phyloP scores from a whole-genome alignment of 2,888 invertebrate species.

The Nudaria mundana region DNA sequence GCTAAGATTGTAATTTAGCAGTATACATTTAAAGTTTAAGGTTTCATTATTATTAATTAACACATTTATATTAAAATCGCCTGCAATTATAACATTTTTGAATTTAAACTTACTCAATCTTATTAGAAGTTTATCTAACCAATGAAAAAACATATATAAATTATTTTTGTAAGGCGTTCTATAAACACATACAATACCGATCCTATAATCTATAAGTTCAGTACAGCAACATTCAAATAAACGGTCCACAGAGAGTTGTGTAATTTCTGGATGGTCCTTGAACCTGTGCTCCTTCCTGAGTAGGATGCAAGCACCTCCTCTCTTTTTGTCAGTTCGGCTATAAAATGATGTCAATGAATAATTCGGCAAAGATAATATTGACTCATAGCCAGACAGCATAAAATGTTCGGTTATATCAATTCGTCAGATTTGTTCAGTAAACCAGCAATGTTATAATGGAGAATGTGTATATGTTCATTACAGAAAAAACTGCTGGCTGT shows the following conservation, averaged over 20 bases:
- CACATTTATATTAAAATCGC: too few relatives aligned
- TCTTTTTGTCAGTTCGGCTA: not conserved
- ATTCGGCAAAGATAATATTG: not conserved
- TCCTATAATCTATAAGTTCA: not conserved
- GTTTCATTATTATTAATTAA: too few relatives aligned
- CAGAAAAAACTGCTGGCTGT: too few relatives aligned
- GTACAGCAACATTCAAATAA: constrained; percentile 1
- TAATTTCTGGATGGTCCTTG: not conserved
- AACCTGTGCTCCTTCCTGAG: not conserved
- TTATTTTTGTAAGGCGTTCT: not conserved
- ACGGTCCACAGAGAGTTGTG: not conserved
- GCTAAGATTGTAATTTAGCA: too few relatives aligned
- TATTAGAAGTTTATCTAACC: not conserved
- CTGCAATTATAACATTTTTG: too few relatives aligned
- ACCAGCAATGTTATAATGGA: too few relatives aligned
- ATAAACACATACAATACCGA: not conserved
- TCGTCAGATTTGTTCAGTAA: too few relatives aligned
- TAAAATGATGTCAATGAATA: not conserved
- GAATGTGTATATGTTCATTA: too few relatives aligned
- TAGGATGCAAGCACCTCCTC: constrained; percentile 2
- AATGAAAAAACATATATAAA: not conserved
- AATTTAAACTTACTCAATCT: too few relatives aligned
- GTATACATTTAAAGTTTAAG: too few relatives aligned
- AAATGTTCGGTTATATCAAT: too few relatives aligned
- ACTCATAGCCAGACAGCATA: too few relatives aligned